Base-by-base conservation (phyloP, 1,140 invertebrate genomes). In the Lordiphosa mommai region DNA sequence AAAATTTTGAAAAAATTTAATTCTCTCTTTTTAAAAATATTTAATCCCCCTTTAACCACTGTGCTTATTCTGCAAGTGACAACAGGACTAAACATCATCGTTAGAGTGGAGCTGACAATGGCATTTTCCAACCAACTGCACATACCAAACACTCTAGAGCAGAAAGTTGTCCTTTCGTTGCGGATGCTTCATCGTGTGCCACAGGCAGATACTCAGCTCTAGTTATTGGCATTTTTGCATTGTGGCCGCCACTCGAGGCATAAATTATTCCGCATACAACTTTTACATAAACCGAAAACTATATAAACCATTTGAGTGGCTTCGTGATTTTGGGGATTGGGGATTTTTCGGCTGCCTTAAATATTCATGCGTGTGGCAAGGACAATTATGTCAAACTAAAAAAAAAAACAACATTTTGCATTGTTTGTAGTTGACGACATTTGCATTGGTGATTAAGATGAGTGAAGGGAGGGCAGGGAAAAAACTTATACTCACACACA, bases 251-350 rank as follows among this genome's bases (percentile, higher is more conserved):
- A 47, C 61, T 36, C 20, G 41, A 16, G 36, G 23, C 67, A 82
- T 82, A 73, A 82, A 82, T 80, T 76, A 80, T 82, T 74, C 48
- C 49, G 61, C 30, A 29, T 8, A 61, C 71, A 73, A 80, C 73
- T 56, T 82, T 82, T 60, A 40, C 50, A 55, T 30, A 33, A 34
- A 69, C 47, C n/a, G 9, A 60, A 55, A 64, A 34, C 43, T 48
- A 27, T 43, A 23, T 12, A 23, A 27, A 23, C 4, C 20, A 23
- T 23, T 23, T 23, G 20, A 23, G 20, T 23, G 5, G 20, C 20
- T 23, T 4, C 36, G 30, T 34, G 59, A 49, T 3, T 44, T 47
- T 29, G 10, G 23, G 41, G 49, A 43, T 47, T 46, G 40, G 30
- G 16, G 43, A 32, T 29, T 50, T 46, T 50, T 10, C 3, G 41